Percentiles rank a stretch among this genome's conserved stretches.
Evolutionary conservation across 2,113 vertebrate species (phyloP).

Genomic region (Anoura caudifer): DNA sequence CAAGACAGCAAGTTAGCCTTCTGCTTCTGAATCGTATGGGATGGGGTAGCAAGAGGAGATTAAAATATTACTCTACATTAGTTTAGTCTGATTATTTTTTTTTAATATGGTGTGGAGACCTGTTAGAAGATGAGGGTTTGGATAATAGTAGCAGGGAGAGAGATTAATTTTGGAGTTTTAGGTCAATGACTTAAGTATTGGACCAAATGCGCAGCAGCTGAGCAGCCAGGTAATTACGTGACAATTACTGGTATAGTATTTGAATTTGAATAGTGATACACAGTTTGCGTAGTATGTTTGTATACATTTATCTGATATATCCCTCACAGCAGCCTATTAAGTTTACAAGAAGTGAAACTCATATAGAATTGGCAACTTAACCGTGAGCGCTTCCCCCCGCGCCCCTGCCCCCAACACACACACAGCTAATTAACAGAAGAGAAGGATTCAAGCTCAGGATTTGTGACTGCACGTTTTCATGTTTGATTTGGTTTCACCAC

Average conservation of each 20-base stretch:
- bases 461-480: neutral
- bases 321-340: neutral
- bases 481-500: neutral
- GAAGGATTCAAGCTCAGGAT: neutral
- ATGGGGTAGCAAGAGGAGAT: neutral
- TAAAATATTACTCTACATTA: neutral
- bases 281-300: neutral
- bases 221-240: neutral
- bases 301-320: neutral
- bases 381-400: neutral
- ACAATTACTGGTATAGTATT: neutral
- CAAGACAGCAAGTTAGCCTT: neutral
- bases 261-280: neutral
- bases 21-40: neutral
- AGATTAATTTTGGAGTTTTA: slow-evolving; percentile 8
- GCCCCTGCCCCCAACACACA: too few species aligned
- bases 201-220: neutral
- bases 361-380: neutral
- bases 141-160: neutral
- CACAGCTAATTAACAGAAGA: neutral
- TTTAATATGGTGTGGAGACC: neutral
- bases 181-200: neutral
- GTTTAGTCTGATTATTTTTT: slow-evolving; percentile 5
- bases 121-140: neutral
- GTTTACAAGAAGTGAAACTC: neutral